These are phyloP conservation scores for Scomber colias DNA, from an alignment of 2,113 vertebrate genomes.

Conservation along the genomic window DNA sequence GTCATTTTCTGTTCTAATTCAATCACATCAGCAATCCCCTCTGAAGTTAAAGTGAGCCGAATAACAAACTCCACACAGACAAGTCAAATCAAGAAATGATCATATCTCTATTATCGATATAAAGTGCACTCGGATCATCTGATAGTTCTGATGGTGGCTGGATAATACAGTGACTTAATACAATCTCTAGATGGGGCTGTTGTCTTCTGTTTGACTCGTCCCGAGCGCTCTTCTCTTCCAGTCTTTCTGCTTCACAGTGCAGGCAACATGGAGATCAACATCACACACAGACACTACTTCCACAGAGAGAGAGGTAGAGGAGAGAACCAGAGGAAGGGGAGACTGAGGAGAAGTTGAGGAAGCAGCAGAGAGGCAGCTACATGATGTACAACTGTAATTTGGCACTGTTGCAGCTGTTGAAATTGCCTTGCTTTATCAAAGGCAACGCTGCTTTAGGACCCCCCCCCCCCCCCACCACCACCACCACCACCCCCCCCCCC, in stretches of 20 bases:
- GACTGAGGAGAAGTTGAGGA: constrained; percentile 57
- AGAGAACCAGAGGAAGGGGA: background rate
- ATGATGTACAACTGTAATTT: constrained; percentile 85
- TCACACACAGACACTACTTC: constrained; percentile 60
- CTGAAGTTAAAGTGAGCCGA: constrained; percentile 13
- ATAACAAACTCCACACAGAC: too few relatives aligned
- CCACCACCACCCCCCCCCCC: constrained; percentile 25
- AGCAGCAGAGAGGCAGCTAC: constrained; percentile 54
- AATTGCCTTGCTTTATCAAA: constrained; percentile 86
- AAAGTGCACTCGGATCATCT: background rate
- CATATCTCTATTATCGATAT: background rate
- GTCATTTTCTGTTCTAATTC: background rate
- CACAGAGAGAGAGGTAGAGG: constrained; percentile 32
- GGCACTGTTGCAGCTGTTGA: constrained; percentile 72
- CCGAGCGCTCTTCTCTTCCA: constrained; percentile 1
- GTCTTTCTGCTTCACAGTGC: constrained; percentile 56
- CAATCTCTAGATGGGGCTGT: constrained; percentile 81
- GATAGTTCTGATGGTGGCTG: background rate
- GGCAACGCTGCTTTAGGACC: constrained; percentile 50
- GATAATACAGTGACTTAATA: constrained; percentile 1
- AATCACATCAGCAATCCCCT: background rate
- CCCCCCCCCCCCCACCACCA: background rate
- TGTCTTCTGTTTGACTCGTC: constrained; percentile 62
- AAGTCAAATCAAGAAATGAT: background rate
- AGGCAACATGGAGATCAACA: constrained; percentile 74